Base-by-base conservation (phyloP, 2,113 vertebrate species). In the Sclerurus mexicanus region DNA sequence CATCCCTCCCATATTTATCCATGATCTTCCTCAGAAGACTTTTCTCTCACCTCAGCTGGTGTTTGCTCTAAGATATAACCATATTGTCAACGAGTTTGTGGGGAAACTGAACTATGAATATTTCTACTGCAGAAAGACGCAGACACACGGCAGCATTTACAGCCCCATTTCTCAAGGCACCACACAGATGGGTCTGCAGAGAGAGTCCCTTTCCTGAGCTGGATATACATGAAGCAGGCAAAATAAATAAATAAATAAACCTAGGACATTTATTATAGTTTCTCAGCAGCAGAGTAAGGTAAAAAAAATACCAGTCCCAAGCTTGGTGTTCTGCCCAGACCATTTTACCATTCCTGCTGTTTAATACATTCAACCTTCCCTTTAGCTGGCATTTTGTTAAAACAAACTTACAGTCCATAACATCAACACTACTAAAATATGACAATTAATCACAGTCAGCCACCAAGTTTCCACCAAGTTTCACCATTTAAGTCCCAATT, bases 401-500 rank as follows among this genome's bases (percentile, higher is more conserved):
- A 97, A 72, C 56, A 89, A 91, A 75, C 69, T 95, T 82, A 85
- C 46, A 73, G 40, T 52, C 89, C 87, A 42, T 56, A 92, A 85
- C 86, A 82, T 40, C 76, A 72, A 67, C 0, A 0, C 28, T 44
- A 64, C 35, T 86, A 60, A 95, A 95, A 90, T 85, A 78, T 28
- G 37, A 77, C 74, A 89, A 85, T 93, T 92, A 87, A 91, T 96
- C 86, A 95, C 66, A 89, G 49, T 67, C 66, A 89, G 40, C 49
- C 0, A 0, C 81, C 69, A 82, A 74, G 47, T 40, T 95, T 46
- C 58, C 71, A 64, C 64, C 16, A 44, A 87, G 69, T 89, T 95
- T 84, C 91, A 87, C 58, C 44, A 79, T 75, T 92, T 92, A 95
- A 89, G 87, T 82, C 81, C 68, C 91, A 95, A 96, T 96, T 96